A percentile compares a stretch with the other conserved stretches of the same genome.
phyloP scores from a whole-genome alignment of 2,888 invertebrate genomes.

The Latheticus oryzae region DNA sequence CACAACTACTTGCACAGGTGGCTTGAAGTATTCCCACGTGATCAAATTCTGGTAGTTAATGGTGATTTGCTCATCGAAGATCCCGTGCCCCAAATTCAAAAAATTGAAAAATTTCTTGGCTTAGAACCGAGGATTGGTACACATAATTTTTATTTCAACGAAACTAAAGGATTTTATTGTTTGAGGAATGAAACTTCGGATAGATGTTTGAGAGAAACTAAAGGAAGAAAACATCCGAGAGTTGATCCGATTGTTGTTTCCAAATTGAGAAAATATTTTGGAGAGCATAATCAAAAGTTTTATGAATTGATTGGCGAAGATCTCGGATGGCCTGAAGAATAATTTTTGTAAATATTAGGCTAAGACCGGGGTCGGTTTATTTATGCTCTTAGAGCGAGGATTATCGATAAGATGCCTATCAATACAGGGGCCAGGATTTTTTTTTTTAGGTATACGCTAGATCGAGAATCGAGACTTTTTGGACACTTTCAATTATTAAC shows the following conservation, averaged over 20 bases:
- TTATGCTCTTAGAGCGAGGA: slow-evolving; percentile 1
- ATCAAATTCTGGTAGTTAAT: slow-evolving; percentile 94
- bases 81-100: slow-evolving; percentile 86
- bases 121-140: slow-evolving; percentile 77
- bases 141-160: slow-evolving; percentile 96
- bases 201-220: slow-evolving; percentile 85
- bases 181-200: slow-evolving; percentile 85
- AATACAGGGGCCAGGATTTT: no score
- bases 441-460: no score
- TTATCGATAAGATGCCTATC: background rate
- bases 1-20: slow-evolving; percentile 90
- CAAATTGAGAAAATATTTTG: slow-evolving; percentile 86
- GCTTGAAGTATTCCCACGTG: slow-evolving; percentile 91
- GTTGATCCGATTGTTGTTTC: slow-evolving; percentile 84
- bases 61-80: slow-evolving; percentile 92
- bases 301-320: slow-evolving; percentile 93
- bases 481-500: slow-evolving; percentile 8
- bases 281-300: slow-evolving; percentile 91
- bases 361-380: background rate
- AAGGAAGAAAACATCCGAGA: slow-evolving; percentile 85
- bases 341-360: slow-evolving; percentile 50
- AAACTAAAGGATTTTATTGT: slow-evolving; percentile 96
- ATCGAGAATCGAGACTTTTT: no score
- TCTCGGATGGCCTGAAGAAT: slow-evolving; percentile 94
- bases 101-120: slow-evolving; percentile 89